These are phyloP conservation scores for Diarsia brunnea DNA, from an alignment of 2,888 invertebrate genomes.

Conservation along the genomic window DNA sequence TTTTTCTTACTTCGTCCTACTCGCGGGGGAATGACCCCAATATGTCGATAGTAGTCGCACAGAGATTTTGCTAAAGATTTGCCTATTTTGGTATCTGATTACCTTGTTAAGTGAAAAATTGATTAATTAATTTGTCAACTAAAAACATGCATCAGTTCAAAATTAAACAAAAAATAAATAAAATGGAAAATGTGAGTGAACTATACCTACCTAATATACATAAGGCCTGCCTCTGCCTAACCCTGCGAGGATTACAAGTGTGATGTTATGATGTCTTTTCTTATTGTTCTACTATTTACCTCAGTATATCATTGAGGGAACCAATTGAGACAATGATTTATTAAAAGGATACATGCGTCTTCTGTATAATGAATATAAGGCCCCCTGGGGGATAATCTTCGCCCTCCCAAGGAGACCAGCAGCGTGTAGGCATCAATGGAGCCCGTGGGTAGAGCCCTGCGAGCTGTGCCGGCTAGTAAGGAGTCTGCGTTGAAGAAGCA, in stretches of 20 bases:
- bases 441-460: conserved; percentile 95
- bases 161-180: not conserved
- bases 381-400: conserved; percentile 93
- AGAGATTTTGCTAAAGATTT: conserved; percentile 89
- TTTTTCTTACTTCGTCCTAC: conserved; percentile 81
- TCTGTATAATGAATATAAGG: conserved; percentile 96
- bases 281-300: not conserved
- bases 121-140: not conserved
- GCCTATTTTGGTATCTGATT: conserved; percentile 82
- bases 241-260: not conserved
- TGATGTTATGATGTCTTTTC: not conserved
- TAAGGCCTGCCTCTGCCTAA: not conserved
- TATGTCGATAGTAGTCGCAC: conserved; percentile 91
- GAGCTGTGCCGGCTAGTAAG: conserved; percentile 95
- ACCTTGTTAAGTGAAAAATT: conserved; percentile 26
- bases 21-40: conserved; percentile 89
- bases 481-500: conserved; percentile 98
- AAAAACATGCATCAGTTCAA: not conserved
- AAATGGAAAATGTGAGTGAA: not conserved
- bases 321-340: not conserved
- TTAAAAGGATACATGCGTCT: conserved; percentile 97
- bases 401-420: conserved; percentile 98
- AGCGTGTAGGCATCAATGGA: conserved; percentile 96
- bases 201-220: not conserved
- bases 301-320: not conserved